phyloP scores from a whole-genome alignment of 2,797 vertebrate species.

The Streptopelia turtur region DNA sequence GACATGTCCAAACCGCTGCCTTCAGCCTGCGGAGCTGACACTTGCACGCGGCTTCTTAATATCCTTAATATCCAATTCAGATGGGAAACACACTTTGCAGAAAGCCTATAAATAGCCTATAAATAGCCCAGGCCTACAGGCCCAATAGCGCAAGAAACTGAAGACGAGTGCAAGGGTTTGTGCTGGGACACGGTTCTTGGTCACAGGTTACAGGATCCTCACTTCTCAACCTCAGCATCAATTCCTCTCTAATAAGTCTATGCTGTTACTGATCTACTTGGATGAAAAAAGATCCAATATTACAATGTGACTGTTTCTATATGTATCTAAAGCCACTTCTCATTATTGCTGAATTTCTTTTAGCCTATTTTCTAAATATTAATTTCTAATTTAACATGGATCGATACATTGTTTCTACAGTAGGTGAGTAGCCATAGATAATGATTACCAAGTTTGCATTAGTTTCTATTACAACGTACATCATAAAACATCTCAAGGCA shows the following conservation, averaged over 20 bases:
- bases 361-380: background rate
- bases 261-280: background rate
- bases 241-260: background rate
- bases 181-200: rapidly evolving
- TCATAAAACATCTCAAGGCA: background rate
- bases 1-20: background rate
- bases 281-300: background rate
- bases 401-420: background rate
- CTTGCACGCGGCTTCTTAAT: background rate
- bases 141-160: background rate
- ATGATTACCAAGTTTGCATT: background rate
- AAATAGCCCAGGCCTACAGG: background rate
- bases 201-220: background rate
- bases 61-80: background rate
- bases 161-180: background rate
- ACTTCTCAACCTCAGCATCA: background rate
- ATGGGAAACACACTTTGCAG: background rate
- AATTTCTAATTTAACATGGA: background rate
- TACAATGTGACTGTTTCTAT: no score
- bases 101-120: background rate
- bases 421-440: background rate
- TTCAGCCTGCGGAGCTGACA: background rate
- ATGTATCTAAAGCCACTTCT: background rate
- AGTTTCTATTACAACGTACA: background rate
- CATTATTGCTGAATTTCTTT: background rate